A percentile compares a stretch with the other conserved stretches of the same genome.
phyloP scores from a whole-genome alignment of 2,888 invertebrate species.

The Tetrapedia diversipes region DNA sequence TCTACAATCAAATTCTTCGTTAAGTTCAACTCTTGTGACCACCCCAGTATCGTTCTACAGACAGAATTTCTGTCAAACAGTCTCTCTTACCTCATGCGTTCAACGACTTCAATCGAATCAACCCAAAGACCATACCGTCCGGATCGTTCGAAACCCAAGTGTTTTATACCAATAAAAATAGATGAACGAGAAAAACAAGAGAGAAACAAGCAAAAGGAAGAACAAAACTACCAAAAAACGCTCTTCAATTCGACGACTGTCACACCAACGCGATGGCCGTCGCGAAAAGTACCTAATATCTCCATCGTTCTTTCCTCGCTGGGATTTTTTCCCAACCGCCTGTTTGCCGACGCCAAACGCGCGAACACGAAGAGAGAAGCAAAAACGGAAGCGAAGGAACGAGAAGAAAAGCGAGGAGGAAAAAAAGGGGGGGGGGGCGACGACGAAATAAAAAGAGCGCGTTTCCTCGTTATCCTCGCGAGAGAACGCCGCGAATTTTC shows the following conservation, averaged over 20 bases:
- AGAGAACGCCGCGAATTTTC: slow-evolving; percentile 36
- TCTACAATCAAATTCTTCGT: too few species aligned
- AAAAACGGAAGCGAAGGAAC: neutral
- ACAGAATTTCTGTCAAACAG: slow-evolving; percentile 12
- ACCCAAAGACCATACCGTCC: neutral
- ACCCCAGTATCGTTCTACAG: neutral
- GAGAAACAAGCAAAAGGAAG: neutral
- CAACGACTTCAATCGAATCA: slow-evolving; percentile 31
- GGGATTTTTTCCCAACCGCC: slow-evolving; percentile 1
- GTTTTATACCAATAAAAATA: too few species aligned
- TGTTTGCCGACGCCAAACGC: slow-evolving; percentile 30
- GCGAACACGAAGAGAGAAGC: neutral
- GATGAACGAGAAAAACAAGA: too few species aligned
- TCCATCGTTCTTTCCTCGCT: slow-evolving; percentile 18
- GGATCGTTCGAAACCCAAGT: neutral
- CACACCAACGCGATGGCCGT: slow-evolving; percentile 10
- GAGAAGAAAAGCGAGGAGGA: neutral
- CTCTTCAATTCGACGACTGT: slow-evolving; percentile 28
- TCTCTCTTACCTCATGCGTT: neutral
- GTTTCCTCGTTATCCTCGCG: slow-evolving; percentile 40
- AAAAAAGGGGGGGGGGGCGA: too few species aligned
- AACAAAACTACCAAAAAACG: slow-evolving; percentile 25
- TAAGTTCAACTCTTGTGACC: too few species aligned
- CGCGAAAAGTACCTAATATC: slow-evolving; percentile 29
- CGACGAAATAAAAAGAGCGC: neutral